Conservation (phyloP, 1,140 invertebrate species). For the Glomeris maerens region DNA sequence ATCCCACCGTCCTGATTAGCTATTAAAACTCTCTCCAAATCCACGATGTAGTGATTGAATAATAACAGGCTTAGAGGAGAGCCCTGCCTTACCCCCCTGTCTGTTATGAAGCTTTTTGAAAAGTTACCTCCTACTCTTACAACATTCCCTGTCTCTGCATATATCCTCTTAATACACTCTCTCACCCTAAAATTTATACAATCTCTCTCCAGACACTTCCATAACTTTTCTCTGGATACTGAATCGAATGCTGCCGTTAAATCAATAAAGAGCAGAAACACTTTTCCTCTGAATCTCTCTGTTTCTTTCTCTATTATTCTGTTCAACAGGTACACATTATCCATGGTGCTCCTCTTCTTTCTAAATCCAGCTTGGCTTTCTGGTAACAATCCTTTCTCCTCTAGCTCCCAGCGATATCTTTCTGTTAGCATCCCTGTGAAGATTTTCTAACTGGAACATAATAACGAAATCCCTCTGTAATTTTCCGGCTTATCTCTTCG, state of each 20-base stretch:
- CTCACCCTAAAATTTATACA: not conserved
- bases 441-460: not conserved
- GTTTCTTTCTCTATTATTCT: not conserved
- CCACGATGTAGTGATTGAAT: too few species aligned
- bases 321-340: not conserved
- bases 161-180: not conserved
- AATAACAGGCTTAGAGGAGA: not conserved
- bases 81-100: too few species aligned
- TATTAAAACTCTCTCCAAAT: not conserved
- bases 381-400: not conserved
- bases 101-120: not conserved
- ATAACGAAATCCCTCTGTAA: not conserved
- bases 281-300: not conserved
- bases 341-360: too few species aligned
- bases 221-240: not conserved
- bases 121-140: not conserved
- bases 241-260: not conserved
- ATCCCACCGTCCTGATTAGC: not conserved
- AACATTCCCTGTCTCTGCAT: not conserved
- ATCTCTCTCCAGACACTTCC: not conserved
- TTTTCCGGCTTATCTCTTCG: not conserved
- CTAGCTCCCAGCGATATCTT: not conserved
- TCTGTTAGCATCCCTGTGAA: not conserved
- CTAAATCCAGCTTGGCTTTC: too few species aligned
- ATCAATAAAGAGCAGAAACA: not conserved